Conservation (phyloP, 2,113 vertebrate genomes). For the Corythornis cristatus region DNA sequence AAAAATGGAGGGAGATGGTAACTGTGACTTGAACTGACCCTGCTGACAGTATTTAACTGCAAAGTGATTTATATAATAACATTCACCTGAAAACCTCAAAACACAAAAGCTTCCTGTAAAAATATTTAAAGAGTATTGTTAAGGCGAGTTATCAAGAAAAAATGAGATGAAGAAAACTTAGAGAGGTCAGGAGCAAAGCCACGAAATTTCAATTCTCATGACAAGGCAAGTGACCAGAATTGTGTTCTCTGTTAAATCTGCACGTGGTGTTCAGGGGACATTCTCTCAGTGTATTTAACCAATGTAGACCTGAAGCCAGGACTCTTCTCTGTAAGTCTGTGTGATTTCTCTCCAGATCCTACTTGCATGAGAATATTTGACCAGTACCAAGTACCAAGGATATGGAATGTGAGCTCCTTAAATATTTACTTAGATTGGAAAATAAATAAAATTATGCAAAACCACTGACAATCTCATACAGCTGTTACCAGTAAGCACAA, state of each 20-base stretch:
- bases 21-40: background rate
- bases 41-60: background rate
- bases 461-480: background rate
- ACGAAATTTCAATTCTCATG: background rate
- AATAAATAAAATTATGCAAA: background rate
- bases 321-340: background rate
- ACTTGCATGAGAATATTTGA: background rate
- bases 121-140: background rate
- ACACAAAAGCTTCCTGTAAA: background rate
- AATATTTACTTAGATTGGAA: background rate
- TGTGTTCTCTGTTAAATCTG: rapidly evolving
- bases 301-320: background rate
- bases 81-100: background rate
- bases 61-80: background rate
- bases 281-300: background rate
- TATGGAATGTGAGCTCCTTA: background rate
- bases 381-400: background rate
- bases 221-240: background rate
- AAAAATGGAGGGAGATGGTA: background rate
- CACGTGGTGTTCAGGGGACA: background rate
- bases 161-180: background rate
- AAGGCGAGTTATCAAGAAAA: background rate
- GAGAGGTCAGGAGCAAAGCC: background rate
- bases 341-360: background rate
- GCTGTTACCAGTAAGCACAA: background rate